phyloP scores from a whole-genome alignment of 2,113 vertebrate species.

The Pollachius pollachius region DNA sequence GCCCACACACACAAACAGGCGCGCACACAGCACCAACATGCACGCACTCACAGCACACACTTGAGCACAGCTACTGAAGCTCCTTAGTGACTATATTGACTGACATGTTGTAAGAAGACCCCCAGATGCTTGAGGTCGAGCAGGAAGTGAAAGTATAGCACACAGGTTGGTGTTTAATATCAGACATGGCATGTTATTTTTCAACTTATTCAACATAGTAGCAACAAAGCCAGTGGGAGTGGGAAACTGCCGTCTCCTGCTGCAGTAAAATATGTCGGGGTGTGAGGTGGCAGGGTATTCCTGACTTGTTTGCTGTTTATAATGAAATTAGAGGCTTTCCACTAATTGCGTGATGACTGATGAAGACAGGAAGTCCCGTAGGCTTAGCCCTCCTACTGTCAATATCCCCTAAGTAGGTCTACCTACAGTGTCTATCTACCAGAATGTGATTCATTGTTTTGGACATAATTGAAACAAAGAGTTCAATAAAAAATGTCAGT shows the following conservation, averaged over 20 bases:
- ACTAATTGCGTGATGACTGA: slow-evolving; percentile 52
- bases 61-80: slow-evolving; percentile 19
- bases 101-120: slow-evolving; percentile 31
- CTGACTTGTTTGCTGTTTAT: slow-evolving; percentile 67
- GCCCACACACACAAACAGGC: too few species aligned
- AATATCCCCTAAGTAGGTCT: slow-evolving; percentile 4
- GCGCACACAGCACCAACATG: too few species aligned
- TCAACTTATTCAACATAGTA: too few species aligned
- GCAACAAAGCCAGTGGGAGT: too few species aligned
- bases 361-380: slow-evolving; percentile 49
- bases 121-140: slow-evolving; percentile 8
- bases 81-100: slow-evolving; percentile 26
- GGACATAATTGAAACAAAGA: too few species aligned
- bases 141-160: slow-evolving; percentile 30
- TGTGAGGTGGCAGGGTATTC: slow-evolving; percentile 46
- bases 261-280: slow-evolving; percentile 33
- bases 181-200: neutral
- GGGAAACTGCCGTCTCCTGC: slow-evolving; percentile 4
- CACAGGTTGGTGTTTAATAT: neutral
- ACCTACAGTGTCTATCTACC: neutral
- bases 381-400: slow-evolving; percentile 27
- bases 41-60: too few species aligned
- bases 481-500: too few species aligned
- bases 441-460: neutral
- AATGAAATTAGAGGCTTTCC: slow-evolving; percentile 54